Conservation (phyloP, 2,113 vertebrate genomes). For the Myotis brandtii region DNA sequence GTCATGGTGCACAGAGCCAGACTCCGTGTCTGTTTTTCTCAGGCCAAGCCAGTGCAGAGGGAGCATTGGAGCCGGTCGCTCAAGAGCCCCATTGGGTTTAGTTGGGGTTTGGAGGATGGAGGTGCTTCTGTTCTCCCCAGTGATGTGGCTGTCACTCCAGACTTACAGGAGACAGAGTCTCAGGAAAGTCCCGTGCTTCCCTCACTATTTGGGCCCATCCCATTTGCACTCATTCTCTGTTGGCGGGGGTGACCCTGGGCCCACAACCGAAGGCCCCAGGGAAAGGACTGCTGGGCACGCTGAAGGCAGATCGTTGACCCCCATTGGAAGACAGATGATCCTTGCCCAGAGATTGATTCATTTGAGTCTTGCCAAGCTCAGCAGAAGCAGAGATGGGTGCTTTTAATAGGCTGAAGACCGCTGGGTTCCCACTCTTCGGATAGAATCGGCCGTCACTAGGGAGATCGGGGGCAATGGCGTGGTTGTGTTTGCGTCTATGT, state of each 20-base stretch:
- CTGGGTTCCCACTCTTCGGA: not conserved
- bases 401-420: not conserved
- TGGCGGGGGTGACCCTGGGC: not conserved
- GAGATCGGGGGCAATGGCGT: not conserved
- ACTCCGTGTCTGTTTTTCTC: not conserved
- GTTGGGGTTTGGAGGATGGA: not conserved
- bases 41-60: too few species aligned
- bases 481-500: not conserved
- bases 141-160: not conserved
- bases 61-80: not conserved
- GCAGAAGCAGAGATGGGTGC: not conserved
- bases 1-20: not conserved
- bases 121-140: not conserved
- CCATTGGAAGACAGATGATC: not conserved
- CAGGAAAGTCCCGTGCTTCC: not conserved
- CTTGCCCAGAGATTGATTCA: not conserved
- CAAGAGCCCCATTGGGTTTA: not conserved
- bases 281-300: not conserved
- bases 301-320: not conserved
- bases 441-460: not conserved
- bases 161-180: not conserved
- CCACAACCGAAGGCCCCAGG: not conserved
- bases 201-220: not conserved
- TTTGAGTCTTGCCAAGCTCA: not conserved
- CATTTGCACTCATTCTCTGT: accelerated